Percentiles rank a stretch among this genome's conserved stretches.
phyloP scores from a whole-genome alignment of 2,888 invertebrate genomes.

The Perdita meconis region DNA sequence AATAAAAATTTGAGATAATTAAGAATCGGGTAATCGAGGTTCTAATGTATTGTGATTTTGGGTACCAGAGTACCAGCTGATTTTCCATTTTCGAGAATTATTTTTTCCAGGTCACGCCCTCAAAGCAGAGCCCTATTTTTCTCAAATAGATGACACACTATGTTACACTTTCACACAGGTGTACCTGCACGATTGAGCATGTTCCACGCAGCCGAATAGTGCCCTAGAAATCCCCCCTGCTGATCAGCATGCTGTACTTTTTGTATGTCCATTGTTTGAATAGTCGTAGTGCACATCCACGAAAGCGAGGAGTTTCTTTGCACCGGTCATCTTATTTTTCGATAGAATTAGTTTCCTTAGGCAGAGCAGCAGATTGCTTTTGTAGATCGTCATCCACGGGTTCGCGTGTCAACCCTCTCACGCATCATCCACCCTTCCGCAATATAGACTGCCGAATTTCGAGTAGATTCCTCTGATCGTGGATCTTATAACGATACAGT shows the following conservation, averaged over 20 bases:
- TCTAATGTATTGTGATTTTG: too few species aligned
- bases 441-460: constrained; percentile 28
- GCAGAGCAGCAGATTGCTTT: constrained; percentile 19
- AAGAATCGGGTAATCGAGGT: too few species aligned
- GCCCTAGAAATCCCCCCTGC: constrained; percentile 44
- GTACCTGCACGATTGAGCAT: constrained; percentile 68
- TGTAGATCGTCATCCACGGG: constrained; percentile 27
- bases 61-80: too few species aligned
- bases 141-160: constrained; percentile 21
- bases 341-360: constrained; percentile 31
- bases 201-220: constrained; percentile 52
- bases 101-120: constrained; percentile 16
- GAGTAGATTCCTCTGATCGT: constrained; percentile 1
- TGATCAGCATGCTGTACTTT: constrained; percentile 57
- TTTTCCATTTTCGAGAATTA: background rate
- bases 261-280: constrained; percentile 36
- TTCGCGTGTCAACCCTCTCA: background rate
- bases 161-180: constrained; percentile 56
- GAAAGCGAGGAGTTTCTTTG: background rate
- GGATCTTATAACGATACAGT: constrained; percentile 58
- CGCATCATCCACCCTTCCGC: background rate
- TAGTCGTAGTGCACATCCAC: constrained; percentile 17
- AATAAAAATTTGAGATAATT: too few species aligned
- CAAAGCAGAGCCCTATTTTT: constrained; percentile 6
- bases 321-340: constrained; percentile 21